These are phyloP conservation scores for Calvadosia cruxmelitensis DNA, from an alignment of 30 jellyfish, hydroid and myxozoan species.

Conservation along the genomic window DNA sequence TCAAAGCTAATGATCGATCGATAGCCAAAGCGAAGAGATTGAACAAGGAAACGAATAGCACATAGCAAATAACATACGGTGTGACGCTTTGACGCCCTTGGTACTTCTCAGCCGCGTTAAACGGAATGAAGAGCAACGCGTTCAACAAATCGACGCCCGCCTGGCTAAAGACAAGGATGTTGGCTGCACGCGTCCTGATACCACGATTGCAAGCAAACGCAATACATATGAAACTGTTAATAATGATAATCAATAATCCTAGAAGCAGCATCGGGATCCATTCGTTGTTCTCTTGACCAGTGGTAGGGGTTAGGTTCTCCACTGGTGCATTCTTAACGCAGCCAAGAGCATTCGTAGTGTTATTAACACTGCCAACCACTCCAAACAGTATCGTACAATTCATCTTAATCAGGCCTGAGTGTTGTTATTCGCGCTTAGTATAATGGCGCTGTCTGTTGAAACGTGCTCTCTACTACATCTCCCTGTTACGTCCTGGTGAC, in stretches of 20 bases:
- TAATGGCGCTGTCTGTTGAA: no score
- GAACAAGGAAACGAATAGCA: conserved; percentile 52
- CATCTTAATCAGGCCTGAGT: no score
- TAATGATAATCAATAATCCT: conserved; percentile 24
- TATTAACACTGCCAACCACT: no score
- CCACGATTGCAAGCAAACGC: conserved; percentile 43
- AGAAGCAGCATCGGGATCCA: conserved; percentile 1
- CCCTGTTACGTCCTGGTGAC: no score
- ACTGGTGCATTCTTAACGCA: no score
- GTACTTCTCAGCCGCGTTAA: conserved; percentile 17
- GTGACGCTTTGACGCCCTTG: neutral
- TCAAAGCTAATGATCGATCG: conserved; percentile 72
- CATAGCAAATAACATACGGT: conserved; percentile 31
- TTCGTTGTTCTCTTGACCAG: neutral
- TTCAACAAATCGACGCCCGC: conserved; percentile 59
- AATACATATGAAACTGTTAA: conserved; percentile 41
- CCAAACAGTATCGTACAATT: no score
- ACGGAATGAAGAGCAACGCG: conserved; percentile 60
- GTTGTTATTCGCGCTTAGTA: no score
- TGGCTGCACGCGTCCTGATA: conserved; percentile 62
- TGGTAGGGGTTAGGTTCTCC: no score
- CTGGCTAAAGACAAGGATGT: conserved; percentile 70
- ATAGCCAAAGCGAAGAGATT: conserved; percentile 53
- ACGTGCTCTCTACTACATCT: no score
- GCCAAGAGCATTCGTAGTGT: no score